Evolutionary conservation across 2,797 vertebrate genomes (phyloP).

Genomic region (Phrynocephalus forsythii): DNA sequence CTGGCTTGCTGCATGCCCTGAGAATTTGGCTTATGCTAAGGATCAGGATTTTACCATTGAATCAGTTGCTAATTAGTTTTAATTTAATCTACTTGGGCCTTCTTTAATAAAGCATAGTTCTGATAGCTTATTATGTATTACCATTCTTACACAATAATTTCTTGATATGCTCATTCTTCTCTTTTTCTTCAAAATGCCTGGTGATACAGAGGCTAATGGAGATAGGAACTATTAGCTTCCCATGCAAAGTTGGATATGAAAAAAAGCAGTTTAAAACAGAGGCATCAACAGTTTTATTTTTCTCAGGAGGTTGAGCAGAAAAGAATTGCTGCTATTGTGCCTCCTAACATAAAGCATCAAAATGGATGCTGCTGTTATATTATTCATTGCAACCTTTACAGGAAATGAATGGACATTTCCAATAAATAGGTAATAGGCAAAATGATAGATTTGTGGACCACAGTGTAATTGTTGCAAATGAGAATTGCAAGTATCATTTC

Average conservation of each 20-base stretch:
- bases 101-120: not conserved
- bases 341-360: constrained; percentile 51
- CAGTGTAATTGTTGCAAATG: constrained; percentile 46
- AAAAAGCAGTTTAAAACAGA: constrained; percentile 19
- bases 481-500: constrained; percentile 3
- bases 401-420: constrained; percentile 58
- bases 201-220: not conserved
- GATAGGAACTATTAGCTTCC: not conserved
- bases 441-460: constrained; percentile 55
- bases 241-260: not conserved
- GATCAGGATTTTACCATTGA: too few relatives aligned
- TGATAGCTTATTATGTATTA: not conserved
- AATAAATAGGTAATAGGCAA: constrained; percentile 46
- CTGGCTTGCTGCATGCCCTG: too few relatives aligned
- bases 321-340: constrained; percentile 40
- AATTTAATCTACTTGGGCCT: too few relatives aligned
- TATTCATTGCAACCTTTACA: constrained; percentile 52
- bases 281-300: constrained; percentile 42
- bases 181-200: not conserved
- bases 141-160: not conserved
- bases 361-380: constrained; percentile 49
- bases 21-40: too few relatives aligned
- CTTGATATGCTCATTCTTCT: not conserved
- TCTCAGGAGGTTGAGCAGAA: constrained; percentile 50
- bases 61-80: too few relatives aligned